Conservation (phyloP, 2,113 vertebrate species). For the Urocynchramus pylzowi region DNA sequence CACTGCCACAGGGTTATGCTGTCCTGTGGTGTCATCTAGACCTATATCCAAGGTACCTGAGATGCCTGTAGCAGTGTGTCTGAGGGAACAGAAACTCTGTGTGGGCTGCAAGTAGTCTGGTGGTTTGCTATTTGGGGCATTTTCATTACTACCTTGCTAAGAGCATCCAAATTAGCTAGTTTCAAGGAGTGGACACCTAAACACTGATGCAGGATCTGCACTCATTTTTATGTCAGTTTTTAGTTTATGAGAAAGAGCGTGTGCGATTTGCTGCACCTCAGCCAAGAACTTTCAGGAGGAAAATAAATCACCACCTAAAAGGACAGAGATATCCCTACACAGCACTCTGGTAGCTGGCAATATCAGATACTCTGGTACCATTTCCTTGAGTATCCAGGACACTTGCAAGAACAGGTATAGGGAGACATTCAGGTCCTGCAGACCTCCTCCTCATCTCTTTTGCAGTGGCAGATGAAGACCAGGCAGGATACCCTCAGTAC, state of each 20-base stretch:
- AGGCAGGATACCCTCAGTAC: not conserved
- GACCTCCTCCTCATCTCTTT: no score
- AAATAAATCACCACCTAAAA: not conserved
- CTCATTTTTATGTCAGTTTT: not conserved
- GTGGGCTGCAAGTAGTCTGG: not conserved
- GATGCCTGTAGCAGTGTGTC: not conserved
- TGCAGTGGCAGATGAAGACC: not conserved
- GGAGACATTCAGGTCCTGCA: no score
- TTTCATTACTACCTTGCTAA: not conserved
- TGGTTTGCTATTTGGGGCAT: not conserved
- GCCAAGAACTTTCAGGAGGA: not conserved
- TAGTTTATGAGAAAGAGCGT: not conserved
- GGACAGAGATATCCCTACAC: not conserved
- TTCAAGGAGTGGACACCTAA: not conserved
- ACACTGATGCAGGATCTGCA: not conserved
- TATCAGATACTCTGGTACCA: not conserved
- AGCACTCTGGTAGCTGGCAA: not conserved
- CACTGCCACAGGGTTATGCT: not conserved
- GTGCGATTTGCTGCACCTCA: not conserved
- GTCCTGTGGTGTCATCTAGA: not conserved
- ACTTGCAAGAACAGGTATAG: not conserved
- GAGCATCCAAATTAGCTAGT: not conserved
- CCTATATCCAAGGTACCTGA: fast-evolving
- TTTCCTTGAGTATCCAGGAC: not conserved
- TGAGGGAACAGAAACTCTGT: not conserved